A percentile compares a stretch with the other conserved stretches of the same genome.
Evolutionary conservation across 2,888 invertebrate species (phyloP).

Genomic region (Brachypterus glaber): DNA sequence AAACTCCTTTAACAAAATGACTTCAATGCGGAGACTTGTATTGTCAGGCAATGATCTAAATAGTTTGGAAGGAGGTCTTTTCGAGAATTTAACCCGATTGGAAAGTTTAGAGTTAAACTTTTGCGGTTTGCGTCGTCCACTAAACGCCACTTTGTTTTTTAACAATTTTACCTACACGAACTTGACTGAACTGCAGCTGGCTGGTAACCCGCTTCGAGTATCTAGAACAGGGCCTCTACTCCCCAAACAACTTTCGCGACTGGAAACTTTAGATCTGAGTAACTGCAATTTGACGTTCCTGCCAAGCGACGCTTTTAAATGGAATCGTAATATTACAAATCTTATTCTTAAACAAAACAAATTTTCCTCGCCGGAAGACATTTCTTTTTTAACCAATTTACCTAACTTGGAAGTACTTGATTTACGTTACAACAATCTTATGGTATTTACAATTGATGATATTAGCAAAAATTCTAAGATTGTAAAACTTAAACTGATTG

Average conservation of each 20-base stretch:
- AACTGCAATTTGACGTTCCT: conserved; percentile 54
- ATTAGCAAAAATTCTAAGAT: conserved; percentile 50
- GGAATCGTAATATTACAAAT: conserved; percentile 52
- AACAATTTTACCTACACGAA: conserved; percentile 54
- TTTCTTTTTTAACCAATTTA: conserved; percentile 49
- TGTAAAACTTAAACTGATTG: conserved; percentile 52
- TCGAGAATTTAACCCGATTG: conserved; percentile 56
- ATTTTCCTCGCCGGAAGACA: conserved; percentile 42
- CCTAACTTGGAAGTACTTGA: conserved; percentile 51
- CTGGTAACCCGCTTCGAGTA: conserved; percentile 57
- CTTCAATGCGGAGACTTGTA: conserved; percentile 53
- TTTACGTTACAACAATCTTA: conserved; percentile 54
- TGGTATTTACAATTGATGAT: conserved; percentile 48
- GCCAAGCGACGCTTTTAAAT: conserved; percentile 51
- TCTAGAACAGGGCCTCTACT: conserved; percentile 51
- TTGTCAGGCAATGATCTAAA: conserved; percentile 60
- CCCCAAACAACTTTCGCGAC: conserved; percentile 54
- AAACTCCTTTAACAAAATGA: conserved; percentile 59
- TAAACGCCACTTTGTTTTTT: conserved; percentile 58
- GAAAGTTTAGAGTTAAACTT: conserved; percentile 59
- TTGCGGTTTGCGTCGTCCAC: conserved; percentile 54
- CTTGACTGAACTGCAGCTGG: conserved; percentile 56
- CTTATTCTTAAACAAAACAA: conserved; percentile 53
- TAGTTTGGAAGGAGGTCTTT: conserved; percentile 56
- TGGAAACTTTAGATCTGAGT: conserved; percentile 55